Evolutionary conservation across 2,797 vertebrate genomes (phyloP).

Genomic region (Silurus lanzhouensis): DNA sequence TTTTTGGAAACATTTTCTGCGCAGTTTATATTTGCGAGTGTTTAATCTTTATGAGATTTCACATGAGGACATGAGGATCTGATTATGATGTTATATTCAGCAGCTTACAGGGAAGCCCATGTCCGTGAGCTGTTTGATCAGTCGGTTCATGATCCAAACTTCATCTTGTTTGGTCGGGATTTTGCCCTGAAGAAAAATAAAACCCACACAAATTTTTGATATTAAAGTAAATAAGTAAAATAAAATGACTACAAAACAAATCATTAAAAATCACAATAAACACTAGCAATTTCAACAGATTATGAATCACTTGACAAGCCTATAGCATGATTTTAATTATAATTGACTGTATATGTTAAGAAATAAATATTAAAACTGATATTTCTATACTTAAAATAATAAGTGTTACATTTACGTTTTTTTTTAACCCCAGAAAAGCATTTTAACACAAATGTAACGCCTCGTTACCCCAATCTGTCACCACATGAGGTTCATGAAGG

Average conservation of each 20-base stretch:
- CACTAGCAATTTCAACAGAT: background rate
- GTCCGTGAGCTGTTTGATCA: constrained; percentile 98
- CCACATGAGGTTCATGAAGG: background rate
- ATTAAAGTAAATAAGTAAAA: background rate
- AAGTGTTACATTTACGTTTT: background rate
- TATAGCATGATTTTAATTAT: background rate
- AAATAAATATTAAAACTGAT: background rate
- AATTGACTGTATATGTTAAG: too few species aligned
- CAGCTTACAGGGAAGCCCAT: constrained; percentile 94
- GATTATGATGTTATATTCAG: background rate
- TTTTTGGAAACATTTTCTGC: background rate
- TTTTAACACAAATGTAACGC: background rate
- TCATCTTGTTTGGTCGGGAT: constrained; percentile 91
- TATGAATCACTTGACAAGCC: background rate
- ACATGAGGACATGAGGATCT: background rate
- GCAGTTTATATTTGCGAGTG: background rate
- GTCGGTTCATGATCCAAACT: constrained; percentile 93
- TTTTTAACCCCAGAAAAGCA: background rate
- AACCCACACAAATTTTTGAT: background rate
- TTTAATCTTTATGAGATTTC: background rate
- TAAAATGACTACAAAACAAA: background rate
- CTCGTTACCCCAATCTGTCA: background rate
- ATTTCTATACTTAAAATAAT: background rate
- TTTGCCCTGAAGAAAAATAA: constrained; percentile 78
- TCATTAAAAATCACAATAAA: background rate